Evolutionary conservation across 2,113 vertebrate species (phyloP), one percentile per base, ranked within the genome.

Genomic region (Elaphurus davidianus): DNA sequence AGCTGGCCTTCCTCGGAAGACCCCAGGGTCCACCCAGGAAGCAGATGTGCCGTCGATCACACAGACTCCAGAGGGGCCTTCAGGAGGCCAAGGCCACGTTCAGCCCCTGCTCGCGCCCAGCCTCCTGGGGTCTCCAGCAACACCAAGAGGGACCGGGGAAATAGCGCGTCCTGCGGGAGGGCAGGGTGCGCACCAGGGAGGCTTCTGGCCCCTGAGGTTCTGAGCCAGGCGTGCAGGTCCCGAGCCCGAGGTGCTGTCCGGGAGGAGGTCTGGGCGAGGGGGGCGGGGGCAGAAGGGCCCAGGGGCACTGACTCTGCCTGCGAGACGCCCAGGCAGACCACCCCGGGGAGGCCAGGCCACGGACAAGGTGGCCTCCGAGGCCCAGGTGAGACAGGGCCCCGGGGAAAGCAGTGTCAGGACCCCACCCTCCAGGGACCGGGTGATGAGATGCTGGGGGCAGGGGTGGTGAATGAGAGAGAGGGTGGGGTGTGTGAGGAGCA

Each of bases 131-230:
- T 0, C 17, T 47, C 79, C 16, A 14, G 67, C 0, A 16, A 50
- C 50, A 9, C 7, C n/a, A 52, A 6, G 19, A 36, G 0, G 0
- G 60, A 33, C 1, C 0, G 0, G 14, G 3, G 10, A 40, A 27
- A 8, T 25, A 5, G 1, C 2, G 15, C 79, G 74, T 15, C 25
- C 16, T 25, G 52, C 0, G 1, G 25, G 67, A 1, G 13, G 47
- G 2, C 0, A 0, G 0, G 2, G 16, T 3, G 43, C 7, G 6
- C 13, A 2, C 10, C 15, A 3, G 47, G 45, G 2, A 1, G 13
- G 27, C 50, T 15, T 16, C 60, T 0, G 2, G 57, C 57, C 16
- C 13, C 0, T 0, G 21, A 6, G 11, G 13, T 0, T 40, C 59
- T 23, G 71, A 55, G 67, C 33, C 0, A 36, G 82, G 5, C 0